Conservation (phyloP, 2,888 invertebrate genomes). For the Ormyrus nitidulus region DNA sequence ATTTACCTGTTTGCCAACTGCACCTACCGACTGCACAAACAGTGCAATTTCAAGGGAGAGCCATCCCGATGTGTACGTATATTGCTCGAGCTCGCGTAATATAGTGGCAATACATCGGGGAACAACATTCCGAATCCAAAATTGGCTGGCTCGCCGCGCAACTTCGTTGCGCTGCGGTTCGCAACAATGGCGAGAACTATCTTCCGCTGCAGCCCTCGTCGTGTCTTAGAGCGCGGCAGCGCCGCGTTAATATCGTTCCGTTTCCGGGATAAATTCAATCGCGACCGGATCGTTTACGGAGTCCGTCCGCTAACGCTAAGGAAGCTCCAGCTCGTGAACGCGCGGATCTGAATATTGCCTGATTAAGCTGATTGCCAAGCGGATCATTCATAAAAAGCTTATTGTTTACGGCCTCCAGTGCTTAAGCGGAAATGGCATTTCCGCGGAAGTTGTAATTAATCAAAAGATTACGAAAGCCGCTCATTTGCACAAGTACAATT, state of each 20-base stretch:
- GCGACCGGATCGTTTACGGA: constrained; percentile 31
- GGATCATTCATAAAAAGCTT: too few species aligned
- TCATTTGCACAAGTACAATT: too few species aligned
- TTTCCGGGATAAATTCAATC: constrained; percentile 65
- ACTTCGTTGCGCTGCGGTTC: constrained; percentile 10
- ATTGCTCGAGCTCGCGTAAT: neutral
- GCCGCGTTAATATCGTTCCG: constrained; percentile 63
- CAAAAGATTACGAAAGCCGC: too few species aligned
- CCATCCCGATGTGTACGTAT: neutral
- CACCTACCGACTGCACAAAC: constrained; percentile 45
- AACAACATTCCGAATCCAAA: constrained; percentile 50
- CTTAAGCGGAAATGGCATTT: too few species aligned
- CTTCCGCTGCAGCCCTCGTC: neutral
- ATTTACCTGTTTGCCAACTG: constrained; percentile 43
- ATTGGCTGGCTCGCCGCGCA: constrained; percentile 38
- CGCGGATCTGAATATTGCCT: too few species aligned
- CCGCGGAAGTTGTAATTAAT: too few species aligned
- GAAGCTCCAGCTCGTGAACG: too few species aligned
- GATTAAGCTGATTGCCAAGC: too few species aligned
- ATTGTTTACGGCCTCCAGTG: too few species aligned
- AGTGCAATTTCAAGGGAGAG: constrained; percentile 35
- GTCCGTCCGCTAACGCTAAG: neutral
- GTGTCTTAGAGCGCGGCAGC: constrained; percentile 7
- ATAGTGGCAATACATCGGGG: constrained; percentile 48
- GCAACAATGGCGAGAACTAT: constrained; percentile 34